phyloP scores from a whole-genome alignment of 2,113 vertebrate genomes.

The Nettapus auritus region DNA sequence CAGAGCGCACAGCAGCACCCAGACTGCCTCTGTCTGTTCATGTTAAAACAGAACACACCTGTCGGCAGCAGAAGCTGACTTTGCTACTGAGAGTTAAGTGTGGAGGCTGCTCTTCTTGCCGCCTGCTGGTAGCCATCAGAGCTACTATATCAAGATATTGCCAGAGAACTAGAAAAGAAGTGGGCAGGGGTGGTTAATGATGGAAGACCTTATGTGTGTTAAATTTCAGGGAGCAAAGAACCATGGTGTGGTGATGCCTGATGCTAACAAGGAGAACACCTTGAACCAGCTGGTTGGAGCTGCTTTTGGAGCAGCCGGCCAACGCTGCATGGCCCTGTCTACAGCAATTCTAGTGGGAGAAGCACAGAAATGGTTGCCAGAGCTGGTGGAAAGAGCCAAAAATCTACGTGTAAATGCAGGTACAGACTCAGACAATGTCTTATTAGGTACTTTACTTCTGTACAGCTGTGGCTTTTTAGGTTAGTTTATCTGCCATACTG shows the following conservation, averaged over 20 bases:
- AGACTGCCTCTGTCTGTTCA: not conserved
- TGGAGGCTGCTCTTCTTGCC: not conserved
- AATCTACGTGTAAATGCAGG: slow-evolving; percentile 91
- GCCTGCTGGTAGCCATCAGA: not conserved
- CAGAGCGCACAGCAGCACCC: not conserved
- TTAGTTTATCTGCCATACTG: not conserved
- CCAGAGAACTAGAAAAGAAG: not conserved
- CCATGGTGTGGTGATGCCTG: slow-evolving; percentile 97
- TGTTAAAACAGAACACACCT: not conserved
- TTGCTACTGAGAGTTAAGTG: not conserved
- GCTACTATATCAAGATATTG: not conserved
- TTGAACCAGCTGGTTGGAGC: slow-evolving; percentile 96
- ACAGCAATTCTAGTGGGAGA: slow-evolving; percentile 93
- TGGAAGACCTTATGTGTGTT: not conserved
- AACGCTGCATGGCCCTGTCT: slow-evolving; percentile 98
- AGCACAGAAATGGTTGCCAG: slow-evolving; percentile 90
- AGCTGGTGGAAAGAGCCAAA: slow-evolving; percentile 91
- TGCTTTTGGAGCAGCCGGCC: slow-evolving; percentile 96
- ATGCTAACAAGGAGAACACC: slow-evolving; percentile 98
- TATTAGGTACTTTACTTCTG: not conserved
- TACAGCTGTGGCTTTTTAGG: not conserved
- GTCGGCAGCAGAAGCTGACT: not conserved
- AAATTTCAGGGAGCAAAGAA: slow-evolving; percentile 93
- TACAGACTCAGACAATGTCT: slow-evolving; percentile 54
- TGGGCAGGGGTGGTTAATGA: not conserved